Conservation (phyloP, 2,888 invertebrate genomes). For the Nebria salina region DNA sequence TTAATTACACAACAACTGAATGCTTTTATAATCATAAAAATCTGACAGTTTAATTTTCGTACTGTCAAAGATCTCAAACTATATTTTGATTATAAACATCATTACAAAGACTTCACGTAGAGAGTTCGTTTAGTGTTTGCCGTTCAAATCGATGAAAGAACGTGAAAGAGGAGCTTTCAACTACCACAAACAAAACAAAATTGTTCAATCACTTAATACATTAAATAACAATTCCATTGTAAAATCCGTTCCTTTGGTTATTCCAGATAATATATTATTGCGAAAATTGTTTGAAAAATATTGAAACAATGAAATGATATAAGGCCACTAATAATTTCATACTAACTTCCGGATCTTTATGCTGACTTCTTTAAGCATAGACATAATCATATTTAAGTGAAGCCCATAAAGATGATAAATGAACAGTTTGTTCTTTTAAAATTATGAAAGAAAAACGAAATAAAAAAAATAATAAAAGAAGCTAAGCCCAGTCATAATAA, state of each 20-base stretch:
- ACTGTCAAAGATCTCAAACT: constrained; percentile 10
- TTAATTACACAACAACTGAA: not conserved
- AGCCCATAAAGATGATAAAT: constrained; percentile 22
- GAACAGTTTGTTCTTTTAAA: constrained; percentile 12
- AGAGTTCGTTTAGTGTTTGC: not conserved
- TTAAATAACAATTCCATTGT: no score
- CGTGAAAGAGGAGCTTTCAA: not conserved
- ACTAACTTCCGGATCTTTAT: not conserved
- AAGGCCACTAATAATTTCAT: not conserved
- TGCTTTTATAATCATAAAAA: not conserved
- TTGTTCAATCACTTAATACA: no score
- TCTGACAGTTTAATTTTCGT: not conserved
- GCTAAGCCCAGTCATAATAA: constrained; percentile 22
- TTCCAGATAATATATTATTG: no score
- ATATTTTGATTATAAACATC: not conserved
- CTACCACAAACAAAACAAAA: no score
- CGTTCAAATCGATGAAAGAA: not conserved
- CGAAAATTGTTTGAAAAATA: no score
- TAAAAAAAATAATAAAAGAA: constrained; percentile 30
- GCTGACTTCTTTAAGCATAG: not conserved
- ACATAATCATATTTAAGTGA: constrained; percentile 1
- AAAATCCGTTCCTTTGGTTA: no score
- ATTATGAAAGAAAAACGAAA: constrained; percentile 4
- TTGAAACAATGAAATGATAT: not conserved
- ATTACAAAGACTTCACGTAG: not conserved